Conservation (phyloP, 2,888 invertebrate genomes). For the Anarsia innoxiella region DNA sequence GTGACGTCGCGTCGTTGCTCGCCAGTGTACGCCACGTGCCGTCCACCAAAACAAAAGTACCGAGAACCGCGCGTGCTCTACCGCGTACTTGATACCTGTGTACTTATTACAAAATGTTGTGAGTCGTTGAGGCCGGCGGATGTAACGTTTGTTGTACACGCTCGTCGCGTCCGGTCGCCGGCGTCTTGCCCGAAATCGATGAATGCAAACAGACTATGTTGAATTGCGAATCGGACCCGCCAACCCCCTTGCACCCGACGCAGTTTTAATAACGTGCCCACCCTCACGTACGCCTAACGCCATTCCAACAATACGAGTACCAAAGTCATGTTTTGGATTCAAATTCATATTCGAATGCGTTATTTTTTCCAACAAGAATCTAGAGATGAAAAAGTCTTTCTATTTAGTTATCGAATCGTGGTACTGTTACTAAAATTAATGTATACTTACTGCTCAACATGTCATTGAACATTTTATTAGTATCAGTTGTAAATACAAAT, state of each 20-base stretch:
- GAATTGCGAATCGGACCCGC: conserved; percentile 50
- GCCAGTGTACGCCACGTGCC: conserved; percentile 47
- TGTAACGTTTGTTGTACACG: conserved; percentile 14
- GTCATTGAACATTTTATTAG: background rate
- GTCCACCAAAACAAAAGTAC: conserved; percentile 44
- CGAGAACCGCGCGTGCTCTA: conserved; percentile 16
- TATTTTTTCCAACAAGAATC: no score
- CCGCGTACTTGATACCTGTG: background rate
- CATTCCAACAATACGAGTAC: no score
- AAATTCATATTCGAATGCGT: no score
- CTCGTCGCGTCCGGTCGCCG: conserved; percentile 21
- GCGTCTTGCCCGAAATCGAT: conserved; percentile 51
- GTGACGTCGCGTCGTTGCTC: conserved; percentile 37
- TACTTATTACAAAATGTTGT: no score
- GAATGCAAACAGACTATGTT: conserved; percentile 63
- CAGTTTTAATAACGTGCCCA: conserved; percentile 59
- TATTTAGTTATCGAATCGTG: no score
- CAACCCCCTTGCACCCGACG: conserved; percentile 39
- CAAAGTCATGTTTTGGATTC: no score
- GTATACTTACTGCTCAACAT: background rate
- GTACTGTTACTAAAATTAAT: background rate
- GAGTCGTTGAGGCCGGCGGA: no score
- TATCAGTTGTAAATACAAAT: background rate
- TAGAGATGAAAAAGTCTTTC: no score
- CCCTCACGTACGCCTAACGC: conserved; percentile 46